Evolutionary conservation across 2,797 vertebrate species (phyloP).

Genomic region (Lepus townsendii): DNA sequence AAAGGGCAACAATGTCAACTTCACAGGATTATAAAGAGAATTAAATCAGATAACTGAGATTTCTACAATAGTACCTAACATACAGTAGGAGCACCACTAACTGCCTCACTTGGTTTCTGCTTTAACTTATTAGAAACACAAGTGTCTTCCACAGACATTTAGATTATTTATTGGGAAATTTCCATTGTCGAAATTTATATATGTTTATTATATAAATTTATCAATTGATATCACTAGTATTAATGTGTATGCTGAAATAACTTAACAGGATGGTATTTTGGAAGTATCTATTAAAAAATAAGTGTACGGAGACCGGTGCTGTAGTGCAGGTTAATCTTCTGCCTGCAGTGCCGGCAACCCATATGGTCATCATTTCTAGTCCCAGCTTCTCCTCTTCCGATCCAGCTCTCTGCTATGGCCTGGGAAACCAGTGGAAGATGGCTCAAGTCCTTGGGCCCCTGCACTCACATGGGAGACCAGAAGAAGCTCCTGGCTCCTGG

Average conservation of each 20-base stretch:
- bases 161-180: background rate
- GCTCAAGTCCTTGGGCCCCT: no score
- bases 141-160: slow-evolving; percentile 13
- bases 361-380: no score
- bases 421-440: no score
- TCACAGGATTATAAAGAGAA: background rate
- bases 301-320: background rate
- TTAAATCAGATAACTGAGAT: background rate
- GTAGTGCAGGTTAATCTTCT: no score
- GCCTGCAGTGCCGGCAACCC: no score
- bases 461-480: no score
- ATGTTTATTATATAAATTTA: background rate
- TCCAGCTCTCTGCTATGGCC: no score
- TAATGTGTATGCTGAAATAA: background rate
- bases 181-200: background rate
- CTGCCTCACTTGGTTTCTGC: background rate
- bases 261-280: background rate
- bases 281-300: slow-evolving; percentile 42
- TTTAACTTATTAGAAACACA: slow-evolving; percentile 50
- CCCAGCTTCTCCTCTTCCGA: no score
- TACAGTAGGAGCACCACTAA: background rate
- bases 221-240: background rate
- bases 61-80: background rate
- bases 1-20: background rate
- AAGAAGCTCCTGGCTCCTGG: no score